Conservation (phyloP, 2,113 vertebrate genomes). For the Edolisoma coerulescens region DNA sequence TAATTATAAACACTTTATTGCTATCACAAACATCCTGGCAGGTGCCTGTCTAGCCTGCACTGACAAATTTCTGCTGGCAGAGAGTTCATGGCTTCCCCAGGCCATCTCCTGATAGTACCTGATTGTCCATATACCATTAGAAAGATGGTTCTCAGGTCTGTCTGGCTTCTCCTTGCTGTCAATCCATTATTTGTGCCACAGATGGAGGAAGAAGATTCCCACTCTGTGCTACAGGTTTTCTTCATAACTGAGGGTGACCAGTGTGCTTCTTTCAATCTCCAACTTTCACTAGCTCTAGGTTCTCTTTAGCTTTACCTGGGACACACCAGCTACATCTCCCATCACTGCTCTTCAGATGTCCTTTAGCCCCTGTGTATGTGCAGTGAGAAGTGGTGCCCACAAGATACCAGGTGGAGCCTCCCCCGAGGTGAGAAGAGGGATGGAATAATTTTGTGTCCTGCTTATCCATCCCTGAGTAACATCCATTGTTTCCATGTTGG, state of each 20-base stretch:
- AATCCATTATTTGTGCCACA: not conserved
- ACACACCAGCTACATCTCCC: not conserved
- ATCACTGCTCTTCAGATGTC: not conserved
- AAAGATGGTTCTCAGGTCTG: not conserved
- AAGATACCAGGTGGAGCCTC: not conserved
- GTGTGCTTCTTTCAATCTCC: not conserved
- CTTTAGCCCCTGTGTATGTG: not conserved
- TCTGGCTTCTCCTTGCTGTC: not conserved
- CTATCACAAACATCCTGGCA: not conserved
- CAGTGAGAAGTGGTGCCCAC: not conserved
- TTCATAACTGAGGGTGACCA: not conserved
- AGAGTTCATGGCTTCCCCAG: not conserved
- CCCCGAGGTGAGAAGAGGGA: not conserved
- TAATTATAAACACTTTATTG: not conserved
- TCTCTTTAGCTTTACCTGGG: not conserved
- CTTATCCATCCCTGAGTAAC: not conserved
- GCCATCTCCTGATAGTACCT: not conserved
- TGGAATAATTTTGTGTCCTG: not conserved
- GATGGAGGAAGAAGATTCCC: not conserved
- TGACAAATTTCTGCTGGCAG: not conserved
- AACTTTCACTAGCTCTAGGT: not conserved
- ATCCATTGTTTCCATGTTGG: fast-evolving
- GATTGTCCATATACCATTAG: not conserved
- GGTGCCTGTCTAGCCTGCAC: not conserved
- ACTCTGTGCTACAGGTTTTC: not conserved